Base-by-base conservation (phyloP, 2,888 invertebrate species). In the Eupithecia subfuscata region DNA sequence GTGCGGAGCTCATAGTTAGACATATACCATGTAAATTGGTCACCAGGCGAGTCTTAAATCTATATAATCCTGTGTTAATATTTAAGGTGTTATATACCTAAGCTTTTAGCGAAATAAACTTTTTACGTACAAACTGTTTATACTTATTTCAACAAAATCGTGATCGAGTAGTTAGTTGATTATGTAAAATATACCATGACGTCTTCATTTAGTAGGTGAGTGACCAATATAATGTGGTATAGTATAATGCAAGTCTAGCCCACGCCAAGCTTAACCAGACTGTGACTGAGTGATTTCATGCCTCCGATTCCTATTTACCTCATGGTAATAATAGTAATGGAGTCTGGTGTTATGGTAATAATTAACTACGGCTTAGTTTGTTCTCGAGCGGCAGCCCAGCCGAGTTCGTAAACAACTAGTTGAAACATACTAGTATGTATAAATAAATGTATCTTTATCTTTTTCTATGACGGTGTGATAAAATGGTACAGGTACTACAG, bases 261-360 rank as follows among this genome's bases (percentile, higher is more conserved):
- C 12, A 40, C 34, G 5, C 65, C 6, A 22, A 67, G 40, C 37
- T n/a, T 67, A 37, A 67, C 65, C 65, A 64, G 64, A 22, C 64
- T 67, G 65, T 37, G 65, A 37, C 65, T 12, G 65, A 67, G 5
- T n/a, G 65, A 67, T 67, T 67, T 67, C 34, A 67, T 67, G 65
- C 65, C n/a, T 67, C 65, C 12, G 14, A 60, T 60, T 60, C 60
- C 12, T 56, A 56, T 22, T 56, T 56, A 56, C 52, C 52, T 14
- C 12, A 60, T 60, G 60, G 60, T 25, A 6, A 60, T 25, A 14
- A 22, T 12, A 4, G 56, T 14, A 5, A 60, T 14, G 60, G 25
- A 60, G 25, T 60, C 60, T 25, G 25, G 25, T 60, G 25, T 60
- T 60, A 60, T 60, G 60, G 60, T 60, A 14, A 25, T 60, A 12